These are phyloP conservation scores for Psococerastis gibbosa DNA, from an alignment of 2,888 invertebrate genomes.

Conservation along the genomic window DNA sequence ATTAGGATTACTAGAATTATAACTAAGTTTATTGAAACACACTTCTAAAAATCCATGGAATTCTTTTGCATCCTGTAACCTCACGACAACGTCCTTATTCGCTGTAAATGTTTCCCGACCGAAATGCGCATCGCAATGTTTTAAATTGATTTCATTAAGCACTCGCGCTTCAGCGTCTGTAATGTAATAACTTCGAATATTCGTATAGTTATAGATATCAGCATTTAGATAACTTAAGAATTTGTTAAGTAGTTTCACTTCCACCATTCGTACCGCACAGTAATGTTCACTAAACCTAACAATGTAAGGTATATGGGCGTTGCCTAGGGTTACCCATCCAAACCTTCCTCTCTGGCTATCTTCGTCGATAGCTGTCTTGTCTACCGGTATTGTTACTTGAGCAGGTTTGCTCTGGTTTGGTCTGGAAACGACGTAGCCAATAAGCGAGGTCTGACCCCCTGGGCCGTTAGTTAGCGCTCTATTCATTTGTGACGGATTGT, in stretches of 20 bases:
- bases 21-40: constrained; percentile 66
- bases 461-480: background rate
- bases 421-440: background rate
- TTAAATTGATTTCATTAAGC: constrained; percentile 79
- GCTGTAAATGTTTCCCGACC: constrained; percentile 73
- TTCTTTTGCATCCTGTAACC: constrained; percentile 69
- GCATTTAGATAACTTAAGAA: constrained; percentile 75
- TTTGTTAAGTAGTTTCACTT: constrained; percentile 73
- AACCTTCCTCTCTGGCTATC: constrained; percentile 58
- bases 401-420: background rate
- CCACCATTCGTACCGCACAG: constrained; percentile 88
- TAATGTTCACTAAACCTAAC: constrained; percentile 66
- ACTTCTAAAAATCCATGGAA: constrained; percentile 81
- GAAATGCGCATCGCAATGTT: constrained; percentile 80
- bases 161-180: constrained; percentile 78
- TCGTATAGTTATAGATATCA: constrained; percentile 78
- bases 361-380: constrained; percentile 33
- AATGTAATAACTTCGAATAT: constrained; percentile 82
- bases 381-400: constrained; percentile 8
- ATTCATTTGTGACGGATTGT: constrained; percentile 12
- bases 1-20: constrained; percentile 35
- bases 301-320: constrained; percentile 74
- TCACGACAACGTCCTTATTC: constrained; percentile 77
- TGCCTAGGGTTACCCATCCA: constrained; percentile 79
- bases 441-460: constrained; percentile 1